These are phyloP conservation scores for Agrotis exclamationis DNA, from an alignment of 2,888 invertebrate genomes.

Conservation along the genomic window DNA sequence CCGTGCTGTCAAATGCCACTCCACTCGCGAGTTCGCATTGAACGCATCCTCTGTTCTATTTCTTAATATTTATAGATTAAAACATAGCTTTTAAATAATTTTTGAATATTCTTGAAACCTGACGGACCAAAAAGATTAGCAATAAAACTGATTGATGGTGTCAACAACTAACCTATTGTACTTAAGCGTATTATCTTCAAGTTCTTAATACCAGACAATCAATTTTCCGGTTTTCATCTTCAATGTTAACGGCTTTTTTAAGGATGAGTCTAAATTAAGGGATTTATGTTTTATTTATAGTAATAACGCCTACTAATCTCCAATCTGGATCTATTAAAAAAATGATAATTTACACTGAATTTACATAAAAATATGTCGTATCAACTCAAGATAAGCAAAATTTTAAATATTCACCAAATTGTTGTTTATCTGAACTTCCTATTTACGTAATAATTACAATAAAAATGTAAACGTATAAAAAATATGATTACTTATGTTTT, in stretches of 20 bases:
- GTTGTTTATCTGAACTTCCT: constrained; percentile 26
- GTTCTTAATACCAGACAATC: not conserved
- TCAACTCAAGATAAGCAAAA: not conserved
- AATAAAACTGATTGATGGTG: too few relatives aligned
- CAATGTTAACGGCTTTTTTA: not conserved
- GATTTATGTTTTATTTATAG: not conserved
- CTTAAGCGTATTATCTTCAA: too few relatives aligned
- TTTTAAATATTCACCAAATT: constrained; percentile 15
- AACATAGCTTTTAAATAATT: too few relatives aligned
- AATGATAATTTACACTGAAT: constrained; percentile 7
- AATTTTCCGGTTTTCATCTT: not conserved
- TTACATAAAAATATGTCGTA: constrained; percentile 17
- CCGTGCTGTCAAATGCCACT: too few relatives aligned
- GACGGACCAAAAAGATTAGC: too few relatives aligned
- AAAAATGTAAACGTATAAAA: constrained; percentile 5
- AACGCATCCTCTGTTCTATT: too few relatives aligned
- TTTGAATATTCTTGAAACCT: too few relatives aligned
- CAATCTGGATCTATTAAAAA: not conserved
- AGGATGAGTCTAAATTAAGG: not conserved
- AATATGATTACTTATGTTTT: not conserved
- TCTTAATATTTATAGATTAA: too few relatives aligned
- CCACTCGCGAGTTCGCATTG: too few relatives aligned
- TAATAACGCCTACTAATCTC: not conserved
- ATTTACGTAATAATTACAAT: constrained; percentile 7
- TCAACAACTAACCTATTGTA: too few relatives aligned